Evolutionary conservation across 2,888 invertebrate genomes (phyloP), one percentile per base, ranked within the genome.

Genomic region (Diplolepis rosae): DNA sequence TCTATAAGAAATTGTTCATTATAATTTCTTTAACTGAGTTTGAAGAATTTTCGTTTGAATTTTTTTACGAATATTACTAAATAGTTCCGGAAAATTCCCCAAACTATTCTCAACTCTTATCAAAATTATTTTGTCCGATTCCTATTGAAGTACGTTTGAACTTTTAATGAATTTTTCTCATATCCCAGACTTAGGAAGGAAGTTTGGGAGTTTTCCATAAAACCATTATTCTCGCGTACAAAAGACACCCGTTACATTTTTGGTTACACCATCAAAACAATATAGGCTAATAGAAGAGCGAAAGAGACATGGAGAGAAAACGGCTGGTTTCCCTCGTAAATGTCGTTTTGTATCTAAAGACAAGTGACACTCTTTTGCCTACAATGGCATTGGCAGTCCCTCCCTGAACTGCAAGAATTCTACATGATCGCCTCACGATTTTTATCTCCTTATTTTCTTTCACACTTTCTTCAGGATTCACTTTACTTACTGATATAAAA

Each of bases 401-500:
- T 18, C 30, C 30, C 30, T 30, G 9, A n/a, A 11, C 9, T 4
- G 11, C 32, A 54, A 32, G 9, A 15, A 32, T 54, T 54, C 11
- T 15, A 0, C 9, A 0, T 54, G 54, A 30, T 30, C 32, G 54
- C 15, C 27, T 18, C 9, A 30, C 0, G 7, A 54, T 9, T 54
- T 18, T 32, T 32, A 18, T 30, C 30, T 50, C 11, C 11, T 18
- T 18, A 45, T 45, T 45, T n/a, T 18, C 30, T 32, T 30, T 11
- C 11, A 18, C 18, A 15, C 3, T 6, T 52, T 54, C 30, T 54
- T 54, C 15, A n/a, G 30, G 4, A 15, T 9, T 30, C 32, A 9
- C 6, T 18, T 32, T 30, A 9, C 30, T 54, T 18, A 7, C 6
- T 30, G 54, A 54, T 54, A 54, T 81, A 81, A 82, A 82, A 83